These are phyloP conservation scores for Drosophila antonietae DNA, from an alignment of 2,888 invertebrate species.

Conservation along the genomic window DNA sequence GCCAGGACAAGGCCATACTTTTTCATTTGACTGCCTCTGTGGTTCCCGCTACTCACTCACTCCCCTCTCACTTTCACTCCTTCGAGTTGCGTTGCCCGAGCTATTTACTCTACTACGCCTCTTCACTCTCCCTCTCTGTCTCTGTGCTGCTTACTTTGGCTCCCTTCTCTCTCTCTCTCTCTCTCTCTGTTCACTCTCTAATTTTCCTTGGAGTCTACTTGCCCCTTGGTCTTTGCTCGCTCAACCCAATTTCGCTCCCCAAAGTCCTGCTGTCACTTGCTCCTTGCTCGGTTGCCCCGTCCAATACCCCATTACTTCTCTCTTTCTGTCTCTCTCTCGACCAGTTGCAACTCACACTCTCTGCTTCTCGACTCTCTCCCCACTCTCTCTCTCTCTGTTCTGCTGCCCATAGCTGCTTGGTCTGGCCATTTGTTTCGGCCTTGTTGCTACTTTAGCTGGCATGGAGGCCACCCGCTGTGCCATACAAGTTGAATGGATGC, in stretches of 20 bases:
- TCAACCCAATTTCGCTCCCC: constrained; percentile 9
- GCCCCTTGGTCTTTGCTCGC: constrained; percentile 4
- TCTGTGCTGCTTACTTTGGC: background rate
- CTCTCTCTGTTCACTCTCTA: background rate
- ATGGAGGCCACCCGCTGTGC: constrained; percentile 30
- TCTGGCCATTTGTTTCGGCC: constrained; percentile 46
- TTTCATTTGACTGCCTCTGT: constrained; percentile 47
- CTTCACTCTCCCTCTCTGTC: constrained; percentile 1
- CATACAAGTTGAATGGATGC: constrained; percentile 43
- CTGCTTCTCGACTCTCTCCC: background rate
- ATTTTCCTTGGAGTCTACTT: constrained; percentile 4
- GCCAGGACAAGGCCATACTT: constrained; percentile 36
- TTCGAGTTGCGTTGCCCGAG: background rate
- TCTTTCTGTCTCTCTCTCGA: background rate
- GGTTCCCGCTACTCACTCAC: background rate
- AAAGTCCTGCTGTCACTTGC: background rate
- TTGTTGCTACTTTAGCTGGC: constrained; percentile 35
- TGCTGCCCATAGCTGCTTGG: background rate
- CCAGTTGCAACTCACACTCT: constrained; percentile 1
- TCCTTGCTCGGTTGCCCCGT: background rate
- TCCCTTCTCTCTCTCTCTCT: background rate
- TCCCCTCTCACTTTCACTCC: constrained; percentile 1
- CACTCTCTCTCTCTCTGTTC: background rate
- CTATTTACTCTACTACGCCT: background rate
- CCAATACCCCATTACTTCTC: background rate